These are phyloP conservation scores for Musca vetustissima DNA, from an alignment of 1,140 invertebrate species.

Conservation along the genomic window DNA sequence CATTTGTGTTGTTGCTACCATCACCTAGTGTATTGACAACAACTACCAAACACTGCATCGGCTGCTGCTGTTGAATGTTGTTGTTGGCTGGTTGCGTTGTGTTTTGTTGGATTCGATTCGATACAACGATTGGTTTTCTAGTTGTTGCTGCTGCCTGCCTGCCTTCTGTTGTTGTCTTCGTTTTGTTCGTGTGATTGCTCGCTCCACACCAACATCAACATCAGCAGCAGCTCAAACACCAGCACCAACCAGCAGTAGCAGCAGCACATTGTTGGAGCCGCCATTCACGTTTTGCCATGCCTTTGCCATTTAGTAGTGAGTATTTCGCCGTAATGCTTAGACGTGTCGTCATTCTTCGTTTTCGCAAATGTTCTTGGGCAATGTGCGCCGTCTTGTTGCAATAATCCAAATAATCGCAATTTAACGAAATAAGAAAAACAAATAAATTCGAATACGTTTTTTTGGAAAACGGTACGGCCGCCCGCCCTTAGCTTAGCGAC, in stretches of 20 bases:
- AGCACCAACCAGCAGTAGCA: neutral
- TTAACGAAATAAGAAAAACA: no score
- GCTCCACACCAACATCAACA: no score
- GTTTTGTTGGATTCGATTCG: neutral
- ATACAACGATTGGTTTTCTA: neutral
- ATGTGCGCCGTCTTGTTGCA: no score
- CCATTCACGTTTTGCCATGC: conserved; percentile 17
- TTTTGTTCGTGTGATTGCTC: neutral
- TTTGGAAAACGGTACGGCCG: no score
- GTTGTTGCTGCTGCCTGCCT: neutral
- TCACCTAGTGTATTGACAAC: neutral
- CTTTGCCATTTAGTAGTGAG: conserved; percentile 29
- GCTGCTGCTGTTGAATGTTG: conserved; percentile 2
- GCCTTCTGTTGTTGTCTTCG: neutral
- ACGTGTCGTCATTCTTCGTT: conserved; percentile 20
- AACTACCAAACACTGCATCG: conserved; percentile 4
- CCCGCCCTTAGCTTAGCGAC: no score
- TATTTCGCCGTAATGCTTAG: conserved; percentile 29
- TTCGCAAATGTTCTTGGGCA: conserved; percentile 1
- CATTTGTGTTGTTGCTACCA: conserved; percentile 1
- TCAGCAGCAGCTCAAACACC: no score
- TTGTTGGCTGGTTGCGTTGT: neutral
- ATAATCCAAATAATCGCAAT: no score
- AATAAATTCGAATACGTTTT: no score
- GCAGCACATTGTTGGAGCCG: conserved; percentile 18